Evolutionary conservation across 2,797 vertebrate species (phyloP).

Genomic region (Gephyroberyx darwinii): DNA sequence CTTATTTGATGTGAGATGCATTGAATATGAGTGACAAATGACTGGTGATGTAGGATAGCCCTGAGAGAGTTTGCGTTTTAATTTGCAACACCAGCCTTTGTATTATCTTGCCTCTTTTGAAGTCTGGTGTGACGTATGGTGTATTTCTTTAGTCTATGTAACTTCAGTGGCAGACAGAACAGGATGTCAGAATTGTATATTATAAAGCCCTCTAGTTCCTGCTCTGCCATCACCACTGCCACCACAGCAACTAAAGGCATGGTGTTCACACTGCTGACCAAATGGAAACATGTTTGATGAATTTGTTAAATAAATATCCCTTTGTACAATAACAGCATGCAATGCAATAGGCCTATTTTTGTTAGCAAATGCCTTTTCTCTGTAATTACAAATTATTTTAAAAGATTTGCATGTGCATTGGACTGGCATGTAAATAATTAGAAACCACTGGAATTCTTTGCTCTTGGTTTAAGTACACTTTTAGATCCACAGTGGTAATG

Average conservation of each 20-base stretch:
- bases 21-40: background rate
- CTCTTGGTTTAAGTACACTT: slow-evolving; percentile 23
- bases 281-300: slow-evolving; percentile 1
- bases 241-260: background rate
- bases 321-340: slow-evolving; percentile 1
- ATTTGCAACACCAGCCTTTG: background rate
- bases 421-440: background rate
- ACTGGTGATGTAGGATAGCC: background rate
- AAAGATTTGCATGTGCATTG: background rate
- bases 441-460: background rate
- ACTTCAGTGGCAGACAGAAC: background rate
- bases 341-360: background rate
- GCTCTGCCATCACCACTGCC: too few species aligned
- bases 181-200: background rate
- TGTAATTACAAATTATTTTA: slow-evolving; percentile 22
- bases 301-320: too few species aligned
- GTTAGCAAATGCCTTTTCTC: background rate
- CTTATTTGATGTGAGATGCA: background rate
- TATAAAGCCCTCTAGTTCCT: too few species aligned
- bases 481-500: slow-evolving; percentile 9
- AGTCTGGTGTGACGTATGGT: background rate
- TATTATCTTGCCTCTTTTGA: background rate
- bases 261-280: background rate
- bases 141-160: background rate
- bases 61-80: slow-evolving; percentile 10